These are phyloP conservation scores for Drosophila hydei DNA, from an alignment of 1,140 invertebrate species.

Conservation along the genomic window DNA sequence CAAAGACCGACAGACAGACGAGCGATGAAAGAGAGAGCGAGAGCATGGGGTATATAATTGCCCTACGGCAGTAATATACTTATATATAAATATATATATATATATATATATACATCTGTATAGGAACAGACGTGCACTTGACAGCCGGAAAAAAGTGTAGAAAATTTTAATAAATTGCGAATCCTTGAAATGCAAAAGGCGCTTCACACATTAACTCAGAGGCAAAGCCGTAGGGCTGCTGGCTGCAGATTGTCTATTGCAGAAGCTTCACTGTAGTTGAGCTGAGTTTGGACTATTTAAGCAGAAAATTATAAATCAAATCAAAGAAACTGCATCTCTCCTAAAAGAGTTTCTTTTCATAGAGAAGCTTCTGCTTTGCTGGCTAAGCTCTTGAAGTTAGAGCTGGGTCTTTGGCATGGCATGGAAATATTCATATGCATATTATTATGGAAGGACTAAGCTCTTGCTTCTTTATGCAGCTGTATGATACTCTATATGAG, in stretches of 20 bases:
- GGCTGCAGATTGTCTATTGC: not conserved
- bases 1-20: constrained; percentile 24
- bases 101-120: constrained; percentile 2
- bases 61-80: constrained; percentile 18
- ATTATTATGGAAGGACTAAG: no score
- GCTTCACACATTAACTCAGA: constrained; percentile 5
- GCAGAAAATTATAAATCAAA: no score
- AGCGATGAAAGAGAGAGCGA: not conserved
- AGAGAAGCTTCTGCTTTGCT: no score
- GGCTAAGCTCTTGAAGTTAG: no score
- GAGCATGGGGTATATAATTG: constrained; percentile 35
- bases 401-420: no score
- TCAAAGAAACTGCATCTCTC: no score
- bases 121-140: constrained; percentile 29
- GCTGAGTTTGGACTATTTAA: no score
- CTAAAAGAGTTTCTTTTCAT: no score
- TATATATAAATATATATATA: not conserved
- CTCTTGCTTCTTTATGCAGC: no score
- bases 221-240: not conserved
- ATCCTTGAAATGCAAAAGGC: constrained; percentile 27
- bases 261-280: not conserved
- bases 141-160: constrained; percentile 9
- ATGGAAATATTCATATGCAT: no score
- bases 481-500: no score
- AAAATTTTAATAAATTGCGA: constrained; percentile 6